Conservation (phyloP, 2,888 invertebrate species). For the Rhagium mordax region DNA sequence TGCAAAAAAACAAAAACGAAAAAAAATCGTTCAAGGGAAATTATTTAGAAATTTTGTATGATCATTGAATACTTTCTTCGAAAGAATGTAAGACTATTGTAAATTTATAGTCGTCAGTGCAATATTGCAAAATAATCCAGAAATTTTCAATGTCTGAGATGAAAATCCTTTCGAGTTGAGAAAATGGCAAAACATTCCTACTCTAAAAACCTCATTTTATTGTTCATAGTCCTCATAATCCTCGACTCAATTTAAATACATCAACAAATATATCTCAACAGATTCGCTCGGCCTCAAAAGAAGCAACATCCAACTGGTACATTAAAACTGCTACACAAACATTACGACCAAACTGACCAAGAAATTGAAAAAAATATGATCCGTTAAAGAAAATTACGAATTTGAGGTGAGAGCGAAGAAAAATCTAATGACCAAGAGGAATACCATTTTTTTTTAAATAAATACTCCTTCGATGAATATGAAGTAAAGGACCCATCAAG, state of each 20-base stretch:
- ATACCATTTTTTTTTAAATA: slow-evolving; percentile 14
- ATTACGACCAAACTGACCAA: not conserved
- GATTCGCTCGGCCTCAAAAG: not conserved
- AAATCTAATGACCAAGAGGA: not conserved
- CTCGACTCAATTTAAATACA: not conserved
- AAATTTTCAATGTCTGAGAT: no score
- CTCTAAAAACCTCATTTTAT: no score
- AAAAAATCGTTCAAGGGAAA: no score
- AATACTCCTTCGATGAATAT: slow-evolving; percentile 50
- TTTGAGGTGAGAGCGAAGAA: not conserved
- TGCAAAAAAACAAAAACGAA: no score
- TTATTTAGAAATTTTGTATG: no score
- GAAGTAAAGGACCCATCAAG: slow-evolving; percentile 38
- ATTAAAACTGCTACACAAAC: not conserved
- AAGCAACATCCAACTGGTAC: not conserved
- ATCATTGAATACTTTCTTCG: no score
- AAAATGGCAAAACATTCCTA: no score
- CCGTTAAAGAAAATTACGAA: not conserved
- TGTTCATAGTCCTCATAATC: no score
- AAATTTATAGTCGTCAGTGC: no score
- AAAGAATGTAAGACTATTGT: no score
- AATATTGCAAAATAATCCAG: no score
- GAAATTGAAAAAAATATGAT: not conserved
- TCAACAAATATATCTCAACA: not conserved
- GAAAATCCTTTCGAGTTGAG: no score